Base-by-base conservation (phyloP, 2,888 invertebrate genomes). In the Notocelia uddmanniana region DNA sequence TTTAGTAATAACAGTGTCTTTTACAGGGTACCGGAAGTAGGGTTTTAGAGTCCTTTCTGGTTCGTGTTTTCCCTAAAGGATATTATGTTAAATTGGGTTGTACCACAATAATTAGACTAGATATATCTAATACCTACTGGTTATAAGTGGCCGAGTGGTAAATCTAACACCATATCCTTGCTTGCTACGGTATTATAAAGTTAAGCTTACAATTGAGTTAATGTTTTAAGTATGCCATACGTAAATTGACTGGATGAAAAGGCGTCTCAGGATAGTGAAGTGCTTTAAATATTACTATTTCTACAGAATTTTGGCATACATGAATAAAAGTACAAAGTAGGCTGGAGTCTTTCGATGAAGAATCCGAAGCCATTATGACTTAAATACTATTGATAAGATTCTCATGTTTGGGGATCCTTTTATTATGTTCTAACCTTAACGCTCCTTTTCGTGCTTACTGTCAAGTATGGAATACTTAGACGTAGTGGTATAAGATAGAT, bases 401-500 rank as follows among this genome's bases (percentile, higher is more conserved):
- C 34, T 37, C 13, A 6, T 9, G 23, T 6, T 55, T 15, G 55
- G 52, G 54, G 21, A 52, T 54, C 26, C 8, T 26, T 5, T 55
- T 9, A 15, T n/a, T 6, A 1, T 59, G n/a, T n/a, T 9, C 15
- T 31, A 31, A 31, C 31, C 31, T 31, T 31, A 41, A 23, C 41
- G 45, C 23, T 10, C 13, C n/a, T 26, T 62, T 31, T 62, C 62
- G 31, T 50, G 8, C 19, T 21, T 34, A 21, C 37, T 54, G 63
- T 63, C 52, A 67, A 74, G 74, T 68, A 74, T 76, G 80, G 81
- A 80, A 79, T 79, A 76, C 76, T 83, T 79, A 82, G 82, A 80
- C 68, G 82, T 85, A 82, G 79, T 74, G 78, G 77, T 77, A 66
- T 82, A 81, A 80, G 80, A 80, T 82, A 85, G 82, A 82, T 80